These are phyloP conservation scores for Cephus pygmeus DNA, from an alignment of 2,888 invertebrate species.

Conservation along the genomic window DNA sequence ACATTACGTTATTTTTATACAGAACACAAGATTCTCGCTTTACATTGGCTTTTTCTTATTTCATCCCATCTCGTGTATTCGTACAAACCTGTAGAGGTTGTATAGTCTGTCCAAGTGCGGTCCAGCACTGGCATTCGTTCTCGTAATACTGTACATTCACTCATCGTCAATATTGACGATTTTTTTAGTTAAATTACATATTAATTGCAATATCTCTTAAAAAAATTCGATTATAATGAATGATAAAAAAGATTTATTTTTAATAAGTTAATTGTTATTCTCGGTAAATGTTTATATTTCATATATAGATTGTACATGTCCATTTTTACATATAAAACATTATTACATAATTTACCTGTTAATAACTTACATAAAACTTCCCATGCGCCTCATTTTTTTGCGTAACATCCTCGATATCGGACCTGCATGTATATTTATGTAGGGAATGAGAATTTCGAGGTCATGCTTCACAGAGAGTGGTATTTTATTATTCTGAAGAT, in stretches of 20 bases:
- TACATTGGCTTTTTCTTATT: too few relatives aligned
- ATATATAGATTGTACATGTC: not conserved
- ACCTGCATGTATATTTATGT: slow-evolving; percentile 25
- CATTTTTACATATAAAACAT: not conserved
- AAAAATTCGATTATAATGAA: not conserved
- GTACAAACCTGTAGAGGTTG: too few relatives aligned
- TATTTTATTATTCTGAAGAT: slow-evolving; percentile 18
- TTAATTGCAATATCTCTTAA: not conserved
- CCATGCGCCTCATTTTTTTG: not conserved
- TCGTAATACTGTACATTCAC: too few relatives aligned
- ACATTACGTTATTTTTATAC: not conserved
- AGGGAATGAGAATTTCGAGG: slow-evolving; percentile 23
- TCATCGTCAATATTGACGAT: too few relatives aligned
- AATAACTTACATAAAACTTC: not conserved
- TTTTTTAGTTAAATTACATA: too few relatives aligned
- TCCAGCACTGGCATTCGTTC: not conserved
- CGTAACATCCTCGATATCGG: not conserved
- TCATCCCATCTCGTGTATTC: too few relatives aligned
- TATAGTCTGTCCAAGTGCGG: too few relatives aligned
- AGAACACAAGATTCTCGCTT: too few relatives aligned
- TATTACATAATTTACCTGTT: not conserved
- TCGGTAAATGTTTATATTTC: not conserved
- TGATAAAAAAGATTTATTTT: not conserved
- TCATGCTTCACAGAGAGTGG: slow-evolving; percentile 11
- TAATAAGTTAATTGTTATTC: not conserved